These are phyloP conservation scores for Centroberyx gerrardi DNA, from an alignment of 2,797 vertebrate species.

Conservation along the genomic window DNA sequence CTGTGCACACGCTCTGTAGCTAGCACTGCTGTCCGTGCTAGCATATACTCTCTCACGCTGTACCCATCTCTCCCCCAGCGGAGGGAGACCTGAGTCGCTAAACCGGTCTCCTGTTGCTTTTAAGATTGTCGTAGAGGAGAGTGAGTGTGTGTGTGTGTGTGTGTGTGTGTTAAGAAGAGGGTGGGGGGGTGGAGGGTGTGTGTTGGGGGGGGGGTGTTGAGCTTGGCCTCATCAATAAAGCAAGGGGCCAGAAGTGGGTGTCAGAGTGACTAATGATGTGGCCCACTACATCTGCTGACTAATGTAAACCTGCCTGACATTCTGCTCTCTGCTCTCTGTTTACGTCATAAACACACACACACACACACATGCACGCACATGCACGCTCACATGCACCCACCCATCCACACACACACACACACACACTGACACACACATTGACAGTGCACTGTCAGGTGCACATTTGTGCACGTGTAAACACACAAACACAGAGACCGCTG, in stretches of 20 bases:
- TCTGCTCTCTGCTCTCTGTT: conserved; percentile 66
- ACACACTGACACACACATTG: conserved; percentile 8
- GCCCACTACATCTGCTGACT: conserved; percentile 83
- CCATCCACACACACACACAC: not conserved
- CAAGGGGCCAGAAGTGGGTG: conserved; percentile 80
- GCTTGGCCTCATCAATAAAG: conserved; percentile 84
- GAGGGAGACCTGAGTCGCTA: conserved; percentile 53
- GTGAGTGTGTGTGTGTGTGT: conserved; percentile 24
- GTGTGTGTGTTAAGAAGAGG: conserved; percentile 1
- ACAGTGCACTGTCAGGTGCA: not conserved
- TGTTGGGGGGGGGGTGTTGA: conserved; percentile 60
- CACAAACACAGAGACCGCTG: not conserved
- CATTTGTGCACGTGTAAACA: conserved; percentile 11
- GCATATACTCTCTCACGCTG: not conserved
- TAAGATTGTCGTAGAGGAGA: conserved; percentile 19
- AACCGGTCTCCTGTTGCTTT: conserved; percentile 63
- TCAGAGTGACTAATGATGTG: conserved; percentile 85
- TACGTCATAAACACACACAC: conserved; percentile 61
- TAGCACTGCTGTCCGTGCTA: not conserved
- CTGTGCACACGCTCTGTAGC: conserved; percentile 18
- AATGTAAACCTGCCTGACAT: conserved; percentile 82
- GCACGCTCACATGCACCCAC: conserved; percentile 11
- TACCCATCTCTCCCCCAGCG: conserved; percentile 9
- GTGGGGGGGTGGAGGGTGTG: conserved; percentile 35
- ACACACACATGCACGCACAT: conserved; percentile 11